A percentile compares a stretch with the other conserved stretches of the same genome.
phyloP scores from a whole-genome alignment of 2,888 invertebrate genomes.

The Thereva unica region DNA sequence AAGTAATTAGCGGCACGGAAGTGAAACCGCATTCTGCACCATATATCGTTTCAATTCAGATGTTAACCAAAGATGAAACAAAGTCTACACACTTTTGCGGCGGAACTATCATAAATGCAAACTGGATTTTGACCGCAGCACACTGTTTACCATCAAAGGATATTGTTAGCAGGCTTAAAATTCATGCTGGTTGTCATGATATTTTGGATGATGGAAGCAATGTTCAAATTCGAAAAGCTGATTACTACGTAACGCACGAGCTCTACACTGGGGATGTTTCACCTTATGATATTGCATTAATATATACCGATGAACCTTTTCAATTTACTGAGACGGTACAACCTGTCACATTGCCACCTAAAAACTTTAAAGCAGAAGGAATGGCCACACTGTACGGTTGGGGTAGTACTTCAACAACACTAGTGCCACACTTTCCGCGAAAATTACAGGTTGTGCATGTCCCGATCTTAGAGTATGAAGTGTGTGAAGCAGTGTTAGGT shows the following conservation, averaged over 20 bases:
- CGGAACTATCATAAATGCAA: constrained; percentile 53
- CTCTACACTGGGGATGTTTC: constrained; percentile 53
- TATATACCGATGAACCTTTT: constrained; percentile 52
- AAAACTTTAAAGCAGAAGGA: constrained; percentile 50
- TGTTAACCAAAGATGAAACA: no score
- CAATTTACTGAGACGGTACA: constrained; percentile 50
- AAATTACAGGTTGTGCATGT: constrained; percentile 51
- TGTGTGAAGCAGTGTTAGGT: constrained; percentile 52
- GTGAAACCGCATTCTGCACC: no score
- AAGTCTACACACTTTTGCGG: constrained; percentile 46
- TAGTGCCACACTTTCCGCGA: constrained; percentile 48
- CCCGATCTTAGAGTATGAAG: constrained; percentile 51
- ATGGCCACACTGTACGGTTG: constrained; percentile 52
- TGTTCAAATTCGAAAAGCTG: constrained; percentile 52
- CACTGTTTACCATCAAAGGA: constrained; percentile 52
- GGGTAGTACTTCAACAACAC: constrained; percentile 55
- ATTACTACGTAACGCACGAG: constrained; percentile 52
- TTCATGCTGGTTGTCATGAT: constrained; percentile 54
- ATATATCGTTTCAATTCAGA: no score
- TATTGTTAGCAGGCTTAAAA: constrained; percentile 49
- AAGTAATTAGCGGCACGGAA: no score
- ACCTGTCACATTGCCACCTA: constrained; percentile 51
- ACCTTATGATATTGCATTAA: constrained; percentile 55
- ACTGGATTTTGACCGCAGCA: constrained; percentile 57
- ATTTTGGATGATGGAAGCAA: constrained; percentile 47